Evolutionary conservation across 2,113 vertebrate genomes (phyloP).

Genomic region (Mirounga angustirostris): DNA sequence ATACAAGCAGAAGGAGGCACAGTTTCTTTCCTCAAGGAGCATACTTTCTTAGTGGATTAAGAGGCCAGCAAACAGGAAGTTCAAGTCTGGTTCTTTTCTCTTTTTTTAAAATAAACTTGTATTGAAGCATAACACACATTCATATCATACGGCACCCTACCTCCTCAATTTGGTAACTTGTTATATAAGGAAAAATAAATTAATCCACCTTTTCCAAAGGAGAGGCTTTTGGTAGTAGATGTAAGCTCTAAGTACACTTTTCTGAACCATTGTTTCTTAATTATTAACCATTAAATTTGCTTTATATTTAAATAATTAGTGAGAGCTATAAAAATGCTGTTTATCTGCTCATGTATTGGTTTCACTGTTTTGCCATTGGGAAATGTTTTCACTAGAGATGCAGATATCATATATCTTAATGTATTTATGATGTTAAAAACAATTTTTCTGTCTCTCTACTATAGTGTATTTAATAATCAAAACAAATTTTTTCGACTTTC

Average conservation of each 20-base stretch:
- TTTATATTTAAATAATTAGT: conserved; percentile 58
- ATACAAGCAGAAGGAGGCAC: not conserved
- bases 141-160: not conserved
- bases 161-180: not conserved
- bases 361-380: conserved; percentile 12
- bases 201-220: not conserved
- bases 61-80: not conserved
- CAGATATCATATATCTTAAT: conserved; percentile 41
- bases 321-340: conserved; percentile 27
- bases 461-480: conserved; percentile 43
- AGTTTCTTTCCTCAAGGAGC: not conserved
- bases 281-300: conserved; percentile 16
- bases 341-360: not conserved
- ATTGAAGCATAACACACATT: not conserved
- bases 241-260: not conserved
- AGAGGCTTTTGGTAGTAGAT: not conserved
- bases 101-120: not conserved
- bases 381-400: conserved; percentile 43
- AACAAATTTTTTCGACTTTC: conserved; percentile 1
- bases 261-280: not conserved
- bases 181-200: not conserved
- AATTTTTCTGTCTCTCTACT: conserved; percentile 5
- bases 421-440: conserved; percentile 44
- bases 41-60: not conserved
- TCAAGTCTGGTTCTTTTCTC: not conserved